These are phyloP conservation scores for Pimephales promelas DNA, from an alignment of 2,113 vertebrate genomes.

Conservation along the genomic window DNA sequence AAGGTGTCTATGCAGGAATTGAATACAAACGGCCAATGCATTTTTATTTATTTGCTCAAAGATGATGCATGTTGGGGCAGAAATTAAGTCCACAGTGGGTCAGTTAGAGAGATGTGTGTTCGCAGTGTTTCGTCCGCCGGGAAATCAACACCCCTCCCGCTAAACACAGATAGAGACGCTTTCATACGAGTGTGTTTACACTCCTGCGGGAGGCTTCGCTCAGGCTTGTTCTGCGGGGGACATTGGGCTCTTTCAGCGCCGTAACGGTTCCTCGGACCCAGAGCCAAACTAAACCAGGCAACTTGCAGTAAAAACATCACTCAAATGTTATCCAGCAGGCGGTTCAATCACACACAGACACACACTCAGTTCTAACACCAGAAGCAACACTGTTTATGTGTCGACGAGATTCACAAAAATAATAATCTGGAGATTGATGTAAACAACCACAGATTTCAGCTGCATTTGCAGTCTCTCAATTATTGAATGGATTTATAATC, in stretches of 20 bases:
- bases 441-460: too few relatives aligned
- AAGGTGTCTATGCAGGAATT: too few relatives aligned
- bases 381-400: neutral
- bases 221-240: conserved; percentile 45
- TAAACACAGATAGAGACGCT: conserved; percentile 55
- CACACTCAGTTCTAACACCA: neutral
- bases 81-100: neutral
- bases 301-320: conserved; percentile 1
- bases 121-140: conserved; percentile 43
- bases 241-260: conserved; percentile 53
- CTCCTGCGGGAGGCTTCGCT: conserved; percentile 34
- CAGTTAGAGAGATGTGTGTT: conserved; percentile 37
- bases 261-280: conserved; percentile 13
- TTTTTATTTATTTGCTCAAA: too few relatives aligned
- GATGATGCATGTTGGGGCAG: neutral
- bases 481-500: too few relatives aligned
- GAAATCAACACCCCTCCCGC: conserved; percentile 51
- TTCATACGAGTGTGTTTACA: conserved; percentile 53
- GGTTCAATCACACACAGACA: too few relatives aligned
- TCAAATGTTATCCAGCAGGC: conserved; percentile 13
- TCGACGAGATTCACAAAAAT: too few relatives aligned
- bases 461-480: too few relatives aligned
- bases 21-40: neutral
- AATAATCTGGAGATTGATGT: too few relatives aligned
- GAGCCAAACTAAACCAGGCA: conserved; percentile 41